Percentiles rank a stretch among this genome's conserved stretches.
phyloP scores from a whole-genome alignment of 2,113 vertebrate genomes.

The Mus pahari region DNA sequence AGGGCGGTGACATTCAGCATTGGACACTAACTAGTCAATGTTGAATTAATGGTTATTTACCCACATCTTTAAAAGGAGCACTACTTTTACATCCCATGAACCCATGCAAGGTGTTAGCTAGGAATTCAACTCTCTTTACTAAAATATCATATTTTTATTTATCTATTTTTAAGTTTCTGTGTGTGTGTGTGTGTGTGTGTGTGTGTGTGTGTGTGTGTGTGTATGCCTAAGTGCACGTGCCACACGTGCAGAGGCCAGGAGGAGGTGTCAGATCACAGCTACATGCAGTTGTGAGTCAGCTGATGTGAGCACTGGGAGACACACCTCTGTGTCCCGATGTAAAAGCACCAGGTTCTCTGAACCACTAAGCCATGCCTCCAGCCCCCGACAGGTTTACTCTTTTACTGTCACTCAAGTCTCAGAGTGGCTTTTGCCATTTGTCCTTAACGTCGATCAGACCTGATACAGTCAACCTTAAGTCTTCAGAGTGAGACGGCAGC shows the following conservation, averaged over 20 bases:
- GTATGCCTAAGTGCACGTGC: too few relatives aligned
- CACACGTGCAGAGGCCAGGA: too few relatives aligned
- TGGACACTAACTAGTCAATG: not conserved
- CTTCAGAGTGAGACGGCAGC: rapidly evolving
- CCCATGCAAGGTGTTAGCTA: not conserved
- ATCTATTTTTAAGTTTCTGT: not conserved
- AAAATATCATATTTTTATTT: not conserved
- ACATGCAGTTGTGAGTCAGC: not conserved
- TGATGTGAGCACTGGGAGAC: not conserved
- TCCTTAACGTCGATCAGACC: not conserved
- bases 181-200: not conserved
- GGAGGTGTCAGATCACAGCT: too few relatives aligned
- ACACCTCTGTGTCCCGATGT: not conserved
- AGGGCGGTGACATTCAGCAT: not conserved
- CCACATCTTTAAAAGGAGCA: not conserved
- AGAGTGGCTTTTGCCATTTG: not conserved
- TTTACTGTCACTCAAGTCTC: not conserved
- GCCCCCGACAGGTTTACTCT: too few relatives aligned
- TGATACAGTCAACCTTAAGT: too few relatives aligned
- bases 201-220: too few relatives aligned
- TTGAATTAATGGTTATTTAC: not conserved
- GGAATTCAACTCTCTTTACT: not conserved
- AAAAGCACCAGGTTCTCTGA: not conserved
- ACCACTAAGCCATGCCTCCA: not conserved
- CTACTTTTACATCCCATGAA: not conserved